Conservation (phyloP, 2,888 invertebrate genomes). For the Chrysolina oricalcia region DNA sequence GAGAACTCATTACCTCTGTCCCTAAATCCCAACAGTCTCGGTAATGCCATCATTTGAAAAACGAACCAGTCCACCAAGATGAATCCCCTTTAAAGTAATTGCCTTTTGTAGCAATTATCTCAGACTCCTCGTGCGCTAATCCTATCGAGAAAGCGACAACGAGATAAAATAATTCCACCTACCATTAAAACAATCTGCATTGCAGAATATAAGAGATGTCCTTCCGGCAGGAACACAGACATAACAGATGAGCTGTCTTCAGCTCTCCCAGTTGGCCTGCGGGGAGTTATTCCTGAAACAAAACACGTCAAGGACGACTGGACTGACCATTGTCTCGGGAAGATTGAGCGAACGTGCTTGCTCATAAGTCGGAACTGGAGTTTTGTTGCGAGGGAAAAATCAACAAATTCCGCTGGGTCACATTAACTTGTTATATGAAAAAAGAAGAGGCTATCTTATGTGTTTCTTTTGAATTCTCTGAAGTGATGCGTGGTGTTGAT, state of each 20-base stretch:
- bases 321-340: constrained; percentile 44
- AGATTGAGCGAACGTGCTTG: constrained; percentile 43
- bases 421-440: constrained; percentile 41
- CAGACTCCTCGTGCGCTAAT: constrained; percentile 3
- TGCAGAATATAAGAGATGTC: constrained; percentile 19
- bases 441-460: constrained; percentile 25
- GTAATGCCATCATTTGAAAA: background rate
- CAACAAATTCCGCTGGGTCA: constrained; percentile 39
- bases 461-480: background rate
- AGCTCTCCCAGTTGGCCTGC: constrained; percentile 34
- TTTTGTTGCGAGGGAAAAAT: constrained; percentile 42
- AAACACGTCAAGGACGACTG: constrained; percentile 42
- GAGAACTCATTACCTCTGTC: background rate
- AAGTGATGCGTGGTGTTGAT: background rate
- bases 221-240: background rate
- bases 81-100: constrained; percentile 15
- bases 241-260: constrained; percentile 42
- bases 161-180: constrained; percentile 24
- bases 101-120: constrained; percentile 14
- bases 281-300: constrained; percentile 32
- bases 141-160: constrained; percentile 22
- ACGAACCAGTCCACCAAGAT: background rate
- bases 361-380: constrained; percentile 15
- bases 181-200: constrained; percentile 20
- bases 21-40: background rate